Base-by-base conservation (phyloP, 2,797 vertebrate genomes). In the Rhinella marina region DNA sequence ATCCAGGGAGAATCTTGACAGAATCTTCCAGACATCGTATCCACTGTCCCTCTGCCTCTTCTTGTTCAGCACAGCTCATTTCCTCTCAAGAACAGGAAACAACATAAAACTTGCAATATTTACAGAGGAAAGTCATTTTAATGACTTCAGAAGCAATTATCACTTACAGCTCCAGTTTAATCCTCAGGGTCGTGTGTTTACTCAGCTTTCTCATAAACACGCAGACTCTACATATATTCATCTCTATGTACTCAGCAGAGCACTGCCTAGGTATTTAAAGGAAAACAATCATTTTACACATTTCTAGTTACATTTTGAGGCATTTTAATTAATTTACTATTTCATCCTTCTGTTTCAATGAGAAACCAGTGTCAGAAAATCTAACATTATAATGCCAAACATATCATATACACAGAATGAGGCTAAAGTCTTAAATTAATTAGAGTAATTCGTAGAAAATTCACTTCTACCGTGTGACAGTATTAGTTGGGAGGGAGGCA, bases 161-260 rank as follows among this genome's bases (percentile, higher is more conserved):
- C 56, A 85, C 70, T 81, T 64, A 88, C 5, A 79, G 17, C 14
- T 91, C 88, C 92, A 88, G 70, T 86, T 88, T 91, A 90, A 90
- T 93, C 92, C 90, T 90, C 88, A 54, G 90, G 88, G 90, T 41
- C 41, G 41, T 41, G 41, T 91, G 92, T 93, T 94, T 93, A 92
- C 93, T 93, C 91, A 90, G 90, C 41, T 92, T 91, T 92, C 83
- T 89, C 64, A 77, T 86, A 92, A 91, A 88, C 56, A 93, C 89
- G 78, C 80, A 89, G 86, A 85, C 57, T 87, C 90, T 32, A 23
- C 90, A 41, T 87, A 29, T 57, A 86, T 91, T 92, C 50, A 90
- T 85, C 27, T 91, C 7, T 75, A 13, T 81, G 59, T 14, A 90
- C 70, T 91, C 92, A 91, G 87, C 73, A 64, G 91, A 90, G 87